Percentiles rank a stretch among this genome's conserved stretches.
These are phyloP conservation scores for Drosophila parthenogenetica DNA, from an alignment of 2,888 invertebrate species.

Conservation along the genomic window DNA sequence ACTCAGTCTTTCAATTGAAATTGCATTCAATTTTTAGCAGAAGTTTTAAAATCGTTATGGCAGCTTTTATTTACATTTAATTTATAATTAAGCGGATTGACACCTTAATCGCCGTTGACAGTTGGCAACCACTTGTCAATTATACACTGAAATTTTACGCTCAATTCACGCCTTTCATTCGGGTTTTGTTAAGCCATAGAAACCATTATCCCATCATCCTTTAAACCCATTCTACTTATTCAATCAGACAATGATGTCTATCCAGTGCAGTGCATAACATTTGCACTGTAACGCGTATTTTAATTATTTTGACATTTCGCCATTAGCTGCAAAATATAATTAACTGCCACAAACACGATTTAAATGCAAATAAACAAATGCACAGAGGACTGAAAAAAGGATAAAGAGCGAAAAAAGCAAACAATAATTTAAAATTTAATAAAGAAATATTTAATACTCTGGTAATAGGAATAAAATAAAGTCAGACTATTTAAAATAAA, in stretches of 20 bases:
- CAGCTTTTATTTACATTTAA: slow-evolving; percentile 48
- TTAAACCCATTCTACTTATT: not conserved
- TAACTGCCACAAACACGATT: slow-evolving; percentile 74
- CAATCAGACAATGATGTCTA: not conserved
- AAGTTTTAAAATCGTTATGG: not conserved
- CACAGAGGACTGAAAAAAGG: slow-evolving; percentile 18
- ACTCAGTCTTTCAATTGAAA: not conserved
- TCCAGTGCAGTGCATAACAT: slow-evolving; percentile 4
- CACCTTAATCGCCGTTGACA: slow-evolving; percentile 71
- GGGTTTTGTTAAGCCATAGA: not conserved
- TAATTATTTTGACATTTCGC: slow-evolving; percentile 80
- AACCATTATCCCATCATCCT: not conserved
- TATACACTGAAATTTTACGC: slow-evolving; percentile 35
- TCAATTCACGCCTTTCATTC: slow-evolving; percentile 26
- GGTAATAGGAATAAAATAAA: not conserved
- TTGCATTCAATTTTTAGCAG: not conserved
- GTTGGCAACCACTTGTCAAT: slow-evolving; percentile 72
- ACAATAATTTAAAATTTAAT: not conserved
- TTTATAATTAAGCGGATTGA: slow-evolving; percentile 67
- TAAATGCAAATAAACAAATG: slow-evolving; percentile 67
- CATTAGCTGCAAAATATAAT: slow-evolving; percentile 78
- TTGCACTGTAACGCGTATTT: slow-evolving; percentile 52
- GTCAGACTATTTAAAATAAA: too few relatives aligned
- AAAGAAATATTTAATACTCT: slow-evolving; percentile 3
- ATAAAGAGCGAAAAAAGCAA: not conserved